phyloP scores from a whole-genome alignment of 1,140 invertebrate species.

The Drosophila kohkoa region DNA sequence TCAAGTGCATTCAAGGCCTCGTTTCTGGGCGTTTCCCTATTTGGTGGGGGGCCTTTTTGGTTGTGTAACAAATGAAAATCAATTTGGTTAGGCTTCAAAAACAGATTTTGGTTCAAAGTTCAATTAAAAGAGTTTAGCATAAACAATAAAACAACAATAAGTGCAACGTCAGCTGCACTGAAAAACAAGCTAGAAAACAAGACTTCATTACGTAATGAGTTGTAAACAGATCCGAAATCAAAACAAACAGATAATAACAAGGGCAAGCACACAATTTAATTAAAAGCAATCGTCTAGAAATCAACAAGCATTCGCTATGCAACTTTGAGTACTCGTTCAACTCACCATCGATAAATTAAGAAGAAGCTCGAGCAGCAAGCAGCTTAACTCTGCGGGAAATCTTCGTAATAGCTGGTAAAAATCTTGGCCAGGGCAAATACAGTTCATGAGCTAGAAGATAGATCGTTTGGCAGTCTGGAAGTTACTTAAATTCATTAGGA shows the following conservation, averaged over 20 bases:
- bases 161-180: constrained; percentile 37
- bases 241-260: constrained; percentile 61
- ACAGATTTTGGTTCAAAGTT: constrained; percentile 68
- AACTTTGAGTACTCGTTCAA: constrained; percentile 9
- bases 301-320: constrained; percentile 41
- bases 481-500: background rate
- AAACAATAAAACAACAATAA: constrained; percentile 35
- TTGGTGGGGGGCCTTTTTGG: constrained; percentile 8
- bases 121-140: constrained; percentile 53
- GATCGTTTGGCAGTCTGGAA: constrained; percentile 1
- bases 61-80: constrained; percentile 59
- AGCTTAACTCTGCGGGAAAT: constrained; percentile 42
- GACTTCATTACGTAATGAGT: constrained; percentile 56
- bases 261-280: constrained; percentile 65
- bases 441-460: constrained; percentile 4
- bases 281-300: constrained; percentile 58
- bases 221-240: constrained; percentile 47
- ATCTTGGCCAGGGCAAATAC: background rate
- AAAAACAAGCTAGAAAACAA: constrained; percentile 46
- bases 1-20: constrained; percentile 63
- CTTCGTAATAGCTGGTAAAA: background rate
- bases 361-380: constrained; percentile 30
- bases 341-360: constrained; percentile 35
- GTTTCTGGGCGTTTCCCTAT: constrained; percentile 40
- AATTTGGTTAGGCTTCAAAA: constrained; percentile 55